phyloP scores from a whole-genome alignment of 2,113 vertebrate genomes.

The Vulpes vulpes region DNA sequence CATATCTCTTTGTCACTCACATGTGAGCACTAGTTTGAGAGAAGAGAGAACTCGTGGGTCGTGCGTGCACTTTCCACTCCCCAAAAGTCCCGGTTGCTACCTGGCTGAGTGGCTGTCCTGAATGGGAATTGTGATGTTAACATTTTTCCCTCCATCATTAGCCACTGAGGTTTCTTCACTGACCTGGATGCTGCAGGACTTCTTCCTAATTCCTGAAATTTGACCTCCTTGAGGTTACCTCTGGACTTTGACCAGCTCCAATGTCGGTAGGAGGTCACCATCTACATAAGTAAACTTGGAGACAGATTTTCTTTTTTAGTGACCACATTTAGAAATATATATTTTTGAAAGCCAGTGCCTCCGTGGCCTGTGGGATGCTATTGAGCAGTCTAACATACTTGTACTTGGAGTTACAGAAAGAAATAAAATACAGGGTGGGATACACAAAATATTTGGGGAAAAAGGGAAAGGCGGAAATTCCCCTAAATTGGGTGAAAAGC shows the following conservation, averaged over 20 bases:
- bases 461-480: neutral
- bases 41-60: neutral
- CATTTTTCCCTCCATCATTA: accelerated
- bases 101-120: neutral
- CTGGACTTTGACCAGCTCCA: accelerated
- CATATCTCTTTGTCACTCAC: neutral
- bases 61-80: too few species aligned
- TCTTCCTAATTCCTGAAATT: neutral
- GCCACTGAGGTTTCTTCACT: neutral
- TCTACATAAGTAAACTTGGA: neutral
- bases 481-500: neutral
- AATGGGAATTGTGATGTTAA: accelerated
- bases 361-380: accelerated
- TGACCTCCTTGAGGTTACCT: neutral
- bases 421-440: neutral
- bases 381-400: neutral
- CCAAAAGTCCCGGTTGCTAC: neutral
- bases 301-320: neutral
- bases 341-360: too few species aligned
- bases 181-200: accelerated
- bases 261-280: accelerated
- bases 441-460: neutral
- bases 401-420: neutral
- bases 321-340: neutral
- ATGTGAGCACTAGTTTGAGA: neutral